Evolutionary conservation across 2,888 invertebrate genomes (phyloP).

Genomic region (Pheosia gnoma): DNA sequence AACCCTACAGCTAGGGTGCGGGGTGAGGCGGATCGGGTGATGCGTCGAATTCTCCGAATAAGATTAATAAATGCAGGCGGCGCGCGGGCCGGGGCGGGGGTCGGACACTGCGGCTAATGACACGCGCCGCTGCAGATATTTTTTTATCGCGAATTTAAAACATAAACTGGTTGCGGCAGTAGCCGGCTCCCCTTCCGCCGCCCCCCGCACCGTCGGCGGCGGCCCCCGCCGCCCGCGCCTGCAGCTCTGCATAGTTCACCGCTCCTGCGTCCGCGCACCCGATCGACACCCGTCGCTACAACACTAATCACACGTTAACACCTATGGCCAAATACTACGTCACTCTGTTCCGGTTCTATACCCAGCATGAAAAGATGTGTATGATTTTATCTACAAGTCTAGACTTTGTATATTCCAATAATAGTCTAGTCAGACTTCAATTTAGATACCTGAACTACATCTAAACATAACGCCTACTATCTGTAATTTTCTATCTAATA

Average conservation of each 20-base stretch:
- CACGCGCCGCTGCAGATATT: slow-evolving; percentile 77
- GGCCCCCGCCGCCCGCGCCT: slow-evolving; percentile 30
- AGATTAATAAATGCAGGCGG: slow-evolving; percentile 79
- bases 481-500: neutral
- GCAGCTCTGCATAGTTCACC: slow-evolving; percentile 56
- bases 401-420: slow-evolving; percentile 25
- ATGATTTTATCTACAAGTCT: slow-evolving; percentile 25
- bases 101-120: slow-evolving; percentile 71
- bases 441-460: no score
- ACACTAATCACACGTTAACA: slow-evolving; percentile 47
- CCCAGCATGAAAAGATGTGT: slow-evolving; percentile 17
- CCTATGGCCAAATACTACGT: slow-evolving; percentile 28
- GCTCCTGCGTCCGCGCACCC: slow-evolving; percentile 48
- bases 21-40: slow-evolving; percentile 49
- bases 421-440: slow-evolving; percentile 22
- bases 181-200: slow-evolving; percentile 31
- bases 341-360: slow-evolving; percentile 13
- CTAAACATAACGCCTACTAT: neutral
- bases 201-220: slow-evolving; percentile 38
- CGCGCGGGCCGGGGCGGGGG: slow-evolving; percentile 41
- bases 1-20: slow-evolving; percentile 23
- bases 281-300: slow-evolving; percentile 50
- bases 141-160: slow-evolving; percentile 81
- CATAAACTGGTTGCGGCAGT: slow-evolving; percentile 70
- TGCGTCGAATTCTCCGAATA: slow-evolving; percentile 81